These are phyloP conservation scores for Crax fasciolata DNA, from an alignment of 2,797 vertebrate genomes.

Conservation along the genomic window DNA sequence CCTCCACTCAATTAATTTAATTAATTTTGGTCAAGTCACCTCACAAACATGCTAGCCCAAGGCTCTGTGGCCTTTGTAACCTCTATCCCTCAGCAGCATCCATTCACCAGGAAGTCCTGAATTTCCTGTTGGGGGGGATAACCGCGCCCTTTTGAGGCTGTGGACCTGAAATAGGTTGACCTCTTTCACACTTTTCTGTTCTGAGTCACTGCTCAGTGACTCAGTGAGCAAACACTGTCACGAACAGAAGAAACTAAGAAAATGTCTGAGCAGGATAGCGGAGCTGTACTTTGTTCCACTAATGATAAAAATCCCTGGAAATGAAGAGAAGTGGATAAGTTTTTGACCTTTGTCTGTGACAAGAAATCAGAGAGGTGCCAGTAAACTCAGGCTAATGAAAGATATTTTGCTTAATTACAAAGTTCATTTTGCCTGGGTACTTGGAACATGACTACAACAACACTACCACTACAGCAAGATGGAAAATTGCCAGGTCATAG, in stretches of 20 bases:
- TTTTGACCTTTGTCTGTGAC: not conserved
- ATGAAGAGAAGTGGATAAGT: not conserved
- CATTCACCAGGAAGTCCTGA: not conserved
- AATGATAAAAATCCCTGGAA: not conserved
- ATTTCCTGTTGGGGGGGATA: conserved; percentile 37
- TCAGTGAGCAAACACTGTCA: not conserved
- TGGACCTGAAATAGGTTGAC: not conserved
- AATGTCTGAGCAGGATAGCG: not conserved
- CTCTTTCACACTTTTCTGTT: not conserved
- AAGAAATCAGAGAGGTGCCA: not conserved
- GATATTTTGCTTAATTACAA: not conserved
- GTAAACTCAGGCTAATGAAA: not conserved
- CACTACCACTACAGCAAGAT: not conserved
- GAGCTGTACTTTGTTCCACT: not conserved
- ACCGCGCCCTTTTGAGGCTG: not conserved
- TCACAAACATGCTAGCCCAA: fast-evolving
- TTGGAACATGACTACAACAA: not conserved
- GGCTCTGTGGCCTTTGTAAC: not conserved
- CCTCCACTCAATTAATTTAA: not conserved
- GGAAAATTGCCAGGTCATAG: conserved; percentile 9
- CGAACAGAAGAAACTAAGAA: conserved; percentile 18
- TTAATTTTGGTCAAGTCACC: not conserved
- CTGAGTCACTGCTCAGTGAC: conserved; percentile 38
- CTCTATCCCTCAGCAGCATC: not conserved
- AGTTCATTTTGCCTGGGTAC: not conserved